A percentile compares a stretch with the other conserved stretches of the same genome.
phyloP scores from a whole-genome alignment of 1,140 invertebrate genomes.

The Aphelinus certus region DNA sequence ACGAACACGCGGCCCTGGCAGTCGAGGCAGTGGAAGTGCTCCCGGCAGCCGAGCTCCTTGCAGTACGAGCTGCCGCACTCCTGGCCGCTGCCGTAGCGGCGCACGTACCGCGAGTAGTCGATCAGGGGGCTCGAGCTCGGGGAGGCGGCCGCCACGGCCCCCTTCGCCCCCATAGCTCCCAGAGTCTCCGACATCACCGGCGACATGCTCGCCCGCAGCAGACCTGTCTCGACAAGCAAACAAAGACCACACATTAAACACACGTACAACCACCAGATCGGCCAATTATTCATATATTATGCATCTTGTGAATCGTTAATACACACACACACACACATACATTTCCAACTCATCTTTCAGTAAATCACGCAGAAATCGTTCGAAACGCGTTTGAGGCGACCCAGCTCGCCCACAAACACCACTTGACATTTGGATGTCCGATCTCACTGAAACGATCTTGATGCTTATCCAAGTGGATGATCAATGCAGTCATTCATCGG shows the following conservation, averaged over 20 bases:
- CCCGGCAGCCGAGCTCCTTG: constrained; percentile 73
- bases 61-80: constrained; percentile 78
- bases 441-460: no score
- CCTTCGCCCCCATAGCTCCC: neutral
- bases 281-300: neutral
- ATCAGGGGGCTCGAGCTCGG: constrained; percentile 62
- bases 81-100: constrained; percentile 72
- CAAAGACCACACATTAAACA: neutral
- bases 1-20: constrained; percentile 90
- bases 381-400: no score
- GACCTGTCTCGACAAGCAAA: constrained; percentile 48
- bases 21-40: constrained; percentile 97
- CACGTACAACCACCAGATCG: neutral
- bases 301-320: neutral
- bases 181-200: constrained; percentile 54
- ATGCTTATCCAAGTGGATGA: no score
- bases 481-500: no score
- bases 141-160: constrained; percentile 45
- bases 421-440: no score
- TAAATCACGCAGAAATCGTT: no score
- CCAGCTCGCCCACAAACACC: no score
- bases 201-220: constrained; percentile 64
- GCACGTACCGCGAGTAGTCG: constrained; percentile 79
- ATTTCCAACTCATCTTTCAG: no score
- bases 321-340: neutral